Evolutionary conservation across 2,888 invertebrate species (phyloP), one percentile per base, ranked within the genome.

Genomic region (Drosophila kuntzei): DNA sequence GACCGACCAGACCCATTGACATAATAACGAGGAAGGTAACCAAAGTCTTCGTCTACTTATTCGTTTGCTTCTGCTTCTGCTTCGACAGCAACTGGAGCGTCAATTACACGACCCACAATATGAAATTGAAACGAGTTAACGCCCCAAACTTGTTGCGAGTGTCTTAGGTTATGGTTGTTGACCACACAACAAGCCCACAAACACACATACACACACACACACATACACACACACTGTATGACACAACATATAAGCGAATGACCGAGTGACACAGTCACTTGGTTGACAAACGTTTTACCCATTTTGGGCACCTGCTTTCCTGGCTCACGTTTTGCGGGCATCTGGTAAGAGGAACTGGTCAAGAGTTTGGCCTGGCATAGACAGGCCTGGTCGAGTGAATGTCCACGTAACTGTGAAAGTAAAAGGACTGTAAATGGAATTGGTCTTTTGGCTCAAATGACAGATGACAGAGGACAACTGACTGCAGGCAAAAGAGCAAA

Each of bases 21-120:
- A 91, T 91, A 90, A 90, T 91, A 90, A 91, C 90, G 79, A 90
- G 90, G 91, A 90, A 90, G 90, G 89, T 85, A 90, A 90, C 79
- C 79, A 81, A 75, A 90, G 81, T 77, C 39, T 44, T 20, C 79
- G 50, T 54, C 49, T 41, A 22, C 49, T n/a, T 16, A 22, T 58
- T 18, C 59, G 79, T 79, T 37, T 34, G 16, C 76, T 39, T 66
- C 49, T 29, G 25, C 46, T 36, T 16, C 49, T 43, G 9, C 65
- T 59, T 46, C 67, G 58, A 57, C 47, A 57, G 34, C 67, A 66
- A 66, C 73, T 68, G 79, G 55, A 74, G 77, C 80, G 80, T 86
- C 86, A 82, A 83, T 83, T 87, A 75, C 82, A 65, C 66, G 71
- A 86, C 83, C 71, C 77, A 70, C 70, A 68, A 67, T 61, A 51